Conservation (phyloP, 1,140 invertebrate species). For the Panulirus ornatus region DNA sequence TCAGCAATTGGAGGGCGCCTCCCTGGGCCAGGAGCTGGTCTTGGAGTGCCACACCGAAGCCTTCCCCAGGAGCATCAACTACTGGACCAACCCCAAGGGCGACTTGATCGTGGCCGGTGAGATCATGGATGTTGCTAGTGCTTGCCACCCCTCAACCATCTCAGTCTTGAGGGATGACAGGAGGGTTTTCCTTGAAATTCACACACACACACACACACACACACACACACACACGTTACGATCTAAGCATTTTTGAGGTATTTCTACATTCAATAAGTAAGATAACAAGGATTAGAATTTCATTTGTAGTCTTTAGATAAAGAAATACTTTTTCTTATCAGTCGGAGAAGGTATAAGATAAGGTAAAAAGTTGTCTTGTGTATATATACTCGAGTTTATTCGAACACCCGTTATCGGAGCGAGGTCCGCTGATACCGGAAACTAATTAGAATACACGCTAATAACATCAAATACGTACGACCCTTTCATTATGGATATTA, state of each 20-base stretch:
- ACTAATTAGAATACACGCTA: too few species aligned
- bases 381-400: too few species aligned
- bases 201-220: background rate
- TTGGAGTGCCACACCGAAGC: conserved; percentile 79
- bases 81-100: conserved; percentile 78
- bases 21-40: conserved; percentile 77
- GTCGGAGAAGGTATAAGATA: too few species aligned
- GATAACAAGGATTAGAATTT: too few species aligned
- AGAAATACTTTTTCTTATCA: too few species aligned
- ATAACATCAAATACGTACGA: too few species aligned
- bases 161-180: background rate
- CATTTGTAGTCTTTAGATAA: too few species aligned
- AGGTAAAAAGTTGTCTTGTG: too few species aligned
- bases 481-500: too few species aligned
- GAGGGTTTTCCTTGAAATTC: background rate
- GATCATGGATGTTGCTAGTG: background rate
- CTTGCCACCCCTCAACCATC: background rate
- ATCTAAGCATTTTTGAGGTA: background rate
- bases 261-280: background rate
- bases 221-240: background rate
- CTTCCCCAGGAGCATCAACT: conserved; percentile 79
- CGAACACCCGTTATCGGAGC: too few species aligned
- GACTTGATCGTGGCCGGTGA: conserved; percentile 77
- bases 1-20: conserved; percentile 79
- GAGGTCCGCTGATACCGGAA: too few species aligned